Evolutionary conservation across 2,113 vertebrate genomes (phyloP), one percentile per base, ranked within the genome.

Genomic region (Pan troglodytes): DNA sequence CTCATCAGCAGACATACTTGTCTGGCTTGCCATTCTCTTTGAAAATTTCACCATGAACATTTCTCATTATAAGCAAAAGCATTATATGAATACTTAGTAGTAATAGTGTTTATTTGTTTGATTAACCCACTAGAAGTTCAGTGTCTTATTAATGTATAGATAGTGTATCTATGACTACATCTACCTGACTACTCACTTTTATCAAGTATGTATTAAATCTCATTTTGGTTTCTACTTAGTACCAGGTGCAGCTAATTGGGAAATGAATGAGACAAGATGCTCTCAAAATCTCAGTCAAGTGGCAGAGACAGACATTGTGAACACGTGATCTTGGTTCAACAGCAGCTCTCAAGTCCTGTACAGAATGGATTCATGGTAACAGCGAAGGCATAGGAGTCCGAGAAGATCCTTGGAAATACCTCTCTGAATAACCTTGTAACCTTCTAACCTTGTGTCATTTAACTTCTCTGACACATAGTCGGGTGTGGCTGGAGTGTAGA

Each of bases 251-350:
- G 79, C 48, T 75, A 94, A 96, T 95, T 95, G 45, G 72, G 70
- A 89, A 89, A 76, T 18, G 23, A 87, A 76, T 83, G 75, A 90
- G 68, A 87, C 50, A 84, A 84, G 92, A 92, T 93, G 61, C 85
- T 43, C 92, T 95, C 68, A 30, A 95, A 87, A 86, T 50, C 90
- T 96, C 93, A 70, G 78, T 72, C 87, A 78, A 97, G 86, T 95
- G 50, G 70, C 89, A 94, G 79, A 93, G 87, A 83, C 59, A 86
- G 87, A 97, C 72, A 87, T 92, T n/a, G 87, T 10, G 89, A 86
- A 75, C 4, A 20, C 23, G 8, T 3, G n/a, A 48, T 32, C 80
- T 88, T n/a, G 30, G 45, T 68, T 45, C 72, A 48, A 59, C 0
- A 1, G 40, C 73, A 90, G 73, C 61, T 94, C 83, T 93, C 30